Evolutionary conservation across 2,888 invertebrate species (phyloP), one percentile per base, ranked within the genome.

Genomic region (Marasmarcha lunaedactyla): DNA sequence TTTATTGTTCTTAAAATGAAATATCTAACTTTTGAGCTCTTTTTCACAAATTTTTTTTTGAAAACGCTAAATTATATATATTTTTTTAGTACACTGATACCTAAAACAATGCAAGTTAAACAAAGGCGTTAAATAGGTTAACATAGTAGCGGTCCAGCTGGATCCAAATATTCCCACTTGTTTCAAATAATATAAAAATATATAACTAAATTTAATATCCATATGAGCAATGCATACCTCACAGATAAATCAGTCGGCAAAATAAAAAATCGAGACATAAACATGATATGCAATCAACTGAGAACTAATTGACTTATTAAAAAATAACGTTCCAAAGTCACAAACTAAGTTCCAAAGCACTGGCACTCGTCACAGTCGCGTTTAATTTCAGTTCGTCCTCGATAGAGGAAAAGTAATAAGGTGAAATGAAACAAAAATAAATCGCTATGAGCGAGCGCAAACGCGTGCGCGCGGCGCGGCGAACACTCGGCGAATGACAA

Each of bases 211-310:
- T n/a, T n/a, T n/a, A n/a, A n/a, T 20, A 7, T 20, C 20, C 20
- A 20, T 20, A 20, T n/a, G n/a, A n/a, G n/a, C n/a, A 20, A 20
- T 20, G 77, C 79, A 63, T 70, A 81, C 81, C 81, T 79, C 63
- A 70, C 68, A 48, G 72, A 61, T 59, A 81, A 65, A 55, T 81
- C 79, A 46, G 76, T 62, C 45, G 79, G 71, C 57, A 81, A 64
- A 59, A 81, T 72, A 59, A 79, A 69, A 61, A 74, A 73, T 68
- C 81, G 78, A 59, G 81, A 79, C 74, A 81, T 76, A 55, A 71
- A 69, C 81, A 81, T 79, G 51, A 47, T 67, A 49, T 46, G 42
- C 41, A 52, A 54, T 55, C 46, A 57, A 60, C 57, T 47, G 49
- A 54, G 54, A 53, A 51, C 55, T 56, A 57, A 56, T 55, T 55